Percentiles rank a stretch among this genome's conserved stretches.
Evolutionary conservation across 92 coral and sea anemone genomes (phyloP).

Genomic region (Diadumene lineata): DNA sequence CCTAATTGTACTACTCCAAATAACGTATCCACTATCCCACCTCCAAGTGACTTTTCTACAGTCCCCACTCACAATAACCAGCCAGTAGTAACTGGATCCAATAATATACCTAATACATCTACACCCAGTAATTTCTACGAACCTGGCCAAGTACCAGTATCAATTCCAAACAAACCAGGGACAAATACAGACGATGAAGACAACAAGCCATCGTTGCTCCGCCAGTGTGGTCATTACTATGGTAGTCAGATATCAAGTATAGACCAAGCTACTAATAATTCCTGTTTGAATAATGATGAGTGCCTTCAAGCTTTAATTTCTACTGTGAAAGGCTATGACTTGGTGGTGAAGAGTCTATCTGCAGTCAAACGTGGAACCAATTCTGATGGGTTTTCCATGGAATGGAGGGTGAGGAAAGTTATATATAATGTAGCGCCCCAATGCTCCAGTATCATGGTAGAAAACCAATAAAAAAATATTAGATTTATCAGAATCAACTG

Average conservation of each 20-base stretch:
- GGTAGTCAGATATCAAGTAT: constrained; percentile 53
- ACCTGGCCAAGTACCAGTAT: constrained; percentile 48
- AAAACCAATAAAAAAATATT: too few relatives aligned
- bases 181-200: constrained; percentile 14
- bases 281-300: constrained; percentile 67
- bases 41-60: too few relatives aligned
- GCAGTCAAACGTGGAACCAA: constrained; percentile 57
- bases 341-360: constrained; percentile 68
- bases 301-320: constrained; percentile 62
- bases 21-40: too few relatives aligned
- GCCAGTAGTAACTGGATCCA: too few relatives aligned
- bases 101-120: too few relatives aligned
- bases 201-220: constrained; percentile 60
- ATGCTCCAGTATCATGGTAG: not conserved
- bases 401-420: constrained; percentile 80
- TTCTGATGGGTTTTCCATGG: constrained; percentile 62
- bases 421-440: not conserved
- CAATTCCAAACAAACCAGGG: not conserved
- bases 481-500: too few relatives aligned
- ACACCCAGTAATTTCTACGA: constrained; percentile 48
- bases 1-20: too few relatives aligned
- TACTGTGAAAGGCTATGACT: constrained; percentile 73
- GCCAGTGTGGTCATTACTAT: constrained; percentile 89
- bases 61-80: too few relatives aligned
- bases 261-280: constrained; percentile 68